Evolutionary conservation across 2,888 invertebrate species (phyloP).

Genomic region (Charanyca ferruginea): DNA sequence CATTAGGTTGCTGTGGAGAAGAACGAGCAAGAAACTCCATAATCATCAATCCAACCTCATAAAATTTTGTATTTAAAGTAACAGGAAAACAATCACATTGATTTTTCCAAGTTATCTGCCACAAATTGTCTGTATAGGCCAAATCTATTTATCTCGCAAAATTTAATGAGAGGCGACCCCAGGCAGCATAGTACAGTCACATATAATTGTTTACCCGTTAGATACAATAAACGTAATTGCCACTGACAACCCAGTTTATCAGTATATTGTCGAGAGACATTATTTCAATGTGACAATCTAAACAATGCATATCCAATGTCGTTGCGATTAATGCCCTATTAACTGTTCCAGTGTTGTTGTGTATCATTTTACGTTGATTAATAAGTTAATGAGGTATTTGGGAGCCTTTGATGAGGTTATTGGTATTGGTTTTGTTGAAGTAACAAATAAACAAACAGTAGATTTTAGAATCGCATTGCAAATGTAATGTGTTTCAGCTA

Average conservation of each 20-base stretch:
- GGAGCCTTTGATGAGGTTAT: conserved; percentile 40
- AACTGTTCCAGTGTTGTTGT: conserved; percentile 50
- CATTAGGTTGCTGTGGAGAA: too few species aligned
- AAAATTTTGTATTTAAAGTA: too few species aligned
- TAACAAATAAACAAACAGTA: background rate
- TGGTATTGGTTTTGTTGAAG: background rate
- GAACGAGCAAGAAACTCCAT: too few species aligned
- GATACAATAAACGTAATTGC: conserved; percentile 72
- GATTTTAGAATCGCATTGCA: background rate
- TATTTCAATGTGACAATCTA: conserved; percentile 71
- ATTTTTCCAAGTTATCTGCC: background rate
- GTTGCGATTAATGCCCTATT: conserved; percentile 62
- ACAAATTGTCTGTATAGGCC: background rate
- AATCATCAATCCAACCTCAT: too few species aligned
- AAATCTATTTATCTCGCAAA: conserved; percentile 6
- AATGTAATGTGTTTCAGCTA: too few species aligned
- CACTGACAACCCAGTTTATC: conserved; percentile 68
- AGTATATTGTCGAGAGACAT: conserved; percentile 59
- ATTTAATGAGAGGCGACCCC: conserved; percentile 43
- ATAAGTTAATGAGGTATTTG: conserved; percentile 48
- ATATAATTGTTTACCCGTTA: conserved; percentile 60
- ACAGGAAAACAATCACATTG: too few species aligned
- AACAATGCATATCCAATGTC: conserved; percentile 69
- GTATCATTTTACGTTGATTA: conserved; percentile 59
- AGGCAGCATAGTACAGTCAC: conserved; percentile 33